Percentiles rank a stretch among this genome's conserved stretches.
phyloP scores from a whole-genome alignment of 2,113 vertebrate species.

The Podarcis raffonei region DNA sequence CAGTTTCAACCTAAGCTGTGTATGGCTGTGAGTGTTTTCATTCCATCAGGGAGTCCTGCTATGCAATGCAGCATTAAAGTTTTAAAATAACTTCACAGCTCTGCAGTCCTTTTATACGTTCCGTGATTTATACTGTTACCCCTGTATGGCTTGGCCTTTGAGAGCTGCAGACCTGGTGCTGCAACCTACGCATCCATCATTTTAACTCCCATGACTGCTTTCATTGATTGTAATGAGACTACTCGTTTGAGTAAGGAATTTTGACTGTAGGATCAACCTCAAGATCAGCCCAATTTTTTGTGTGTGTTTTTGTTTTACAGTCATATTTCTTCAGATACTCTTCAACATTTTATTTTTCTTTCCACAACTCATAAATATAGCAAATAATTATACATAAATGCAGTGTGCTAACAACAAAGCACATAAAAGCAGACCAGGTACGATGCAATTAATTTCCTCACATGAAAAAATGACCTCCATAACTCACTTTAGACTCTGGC shows the following conservation, averaged over 20 bases:
- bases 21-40: background rate
- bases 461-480: constrained; percentile 77
- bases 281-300: constrained; percentile 37
- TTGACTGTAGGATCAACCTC: background rate
- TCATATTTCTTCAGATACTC: constrained; percentile 46
- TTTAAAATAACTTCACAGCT: constrained; percentile 1
- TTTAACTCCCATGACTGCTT: constrained; percentile 11
- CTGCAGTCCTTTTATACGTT: constrained; percentile 3
- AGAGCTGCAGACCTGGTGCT: constrained; percentile 6
- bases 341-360: constrained; percentile 46
- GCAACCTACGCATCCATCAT: background rate
- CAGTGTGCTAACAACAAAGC: constrained; percentile 74
- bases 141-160: background rate
- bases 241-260: background rate
- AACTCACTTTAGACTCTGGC: constrained; percentile 77
- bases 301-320: background rate
- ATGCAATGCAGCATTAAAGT: background rate
- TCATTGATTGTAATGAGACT: constrained; percentile 24
- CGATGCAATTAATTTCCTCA: constrained; percentile 77
- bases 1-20: background rate
- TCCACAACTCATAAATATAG: constrained; percentile 64
- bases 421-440: constrained; percentile 64
- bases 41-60: background rate
- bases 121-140: constrained; percentile 12
- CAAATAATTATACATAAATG: constrained; percentile 74